Base-by-base conservation (phyloP, 2,113 vertebrate species). In the Cynopterus brachyotis region DNA sequence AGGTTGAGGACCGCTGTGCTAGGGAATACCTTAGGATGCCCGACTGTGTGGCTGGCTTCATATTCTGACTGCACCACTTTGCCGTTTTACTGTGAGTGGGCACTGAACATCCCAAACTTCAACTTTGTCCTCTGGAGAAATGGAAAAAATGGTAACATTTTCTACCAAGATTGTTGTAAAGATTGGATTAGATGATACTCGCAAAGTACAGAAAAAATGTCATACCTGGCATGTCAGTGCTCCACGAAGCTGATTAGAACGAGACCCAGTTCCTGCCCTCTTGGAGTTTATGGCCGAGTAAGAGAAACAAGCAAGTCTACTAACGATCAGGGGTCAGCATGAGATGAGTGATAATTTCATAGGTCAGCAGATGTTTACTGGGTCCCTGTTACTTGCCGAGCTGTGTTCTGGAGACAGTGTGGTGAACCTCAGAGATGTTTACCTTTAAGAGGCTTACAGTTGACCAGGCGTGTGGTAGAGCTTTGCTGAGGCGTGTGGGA, bases 261-360 rank as follows among this genome's bases (percentile, higher is more conserved):
- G 35, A 89, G n/a, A 42, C n/a, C 22, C 10, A 30, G 26, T 73
- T 72, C 50, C 35, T 75, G 64, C 17, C n/a, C 26, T 73, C 40
- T 28, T 17, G 8, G 47, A 37, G 47, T 37, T 28, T 35, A 6
- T 66, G 62, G 12, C 17, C 45, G 32, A 8, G 9, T 4, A 4
- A 85, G 83, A 91, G 70, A 81, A 85, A 22, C 42, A 90, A 62
- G 57, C 1, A 3, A 26, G 45, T 24, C 37, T 3, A 2, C 26
- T 69, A 37, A 55, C 9, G 59, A 30, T 37, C 5, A 9, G 35
- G 35, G 3, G 6, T 75, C 13, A 1, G 17, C n/a, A 13, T 9
- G 20, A 5, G 0, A 7, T 40, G 8, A 17, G 13, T 30, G 57
- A n/a, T 12, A 5, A 1, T 24, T 83, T 35, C 19, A 1, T 40